Evolutionary conservation across 2,888 invertebrate genomes (phyloP).

Genomic region (Stomorhina lunata): DNA sequence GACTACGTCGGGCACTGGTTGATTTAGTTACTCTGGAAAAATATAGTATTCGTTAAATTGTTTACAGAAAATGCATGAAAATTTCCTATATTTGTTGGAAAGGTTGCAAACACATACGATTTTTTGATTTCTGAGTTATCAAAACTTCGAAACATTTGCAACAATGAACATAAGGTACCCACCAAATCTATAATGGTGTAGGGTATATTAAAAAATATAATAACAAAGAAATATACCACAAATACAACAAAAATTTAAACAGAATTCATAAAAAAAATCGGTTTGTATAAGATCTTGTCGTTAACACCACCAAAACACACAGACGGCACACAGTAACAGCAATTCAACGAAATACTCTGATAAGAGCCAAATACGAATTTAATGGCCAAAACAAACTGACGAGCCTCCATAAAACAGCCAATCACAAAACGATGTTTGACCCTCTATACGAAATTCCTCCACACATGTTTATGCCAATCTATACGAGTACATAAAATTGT

Average conservation of each 20-base stretch:
- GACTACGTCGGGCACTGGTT: constrained; percentile 97
- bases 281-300: not conserved
- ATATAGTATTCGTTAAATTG: no score
- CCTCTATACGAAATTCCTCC: constrained; percentile 60
- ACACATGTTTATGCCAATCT: constrained; percentile 36
- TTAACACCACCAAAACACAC: not conserved
- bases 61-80: no score
- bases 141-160: no score
- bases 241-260: constrained; percentile 4
- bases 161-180: no score
- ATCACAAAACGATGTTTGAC: constrained; percentile 70
- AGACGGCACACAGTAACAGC: not conserved
- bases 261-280: no score
- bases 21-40: no score
- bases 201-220: no score
- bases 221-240: not conserved
- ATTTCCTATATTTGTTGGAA: no score
- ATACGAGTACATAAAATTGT: not conserved
- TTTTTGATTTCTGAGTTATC: no score
- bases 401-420: constrained; percentile 74
- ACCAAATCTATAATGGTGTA: no score
- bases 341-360: no score
- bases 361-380: constrained; percentile 1
- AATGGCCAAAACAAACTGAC: constrained; percentile 67
- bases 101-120: no score